Percentiles rank a stretch among this genome's conserved stretches.
Evolutionary conservation across 2,113 vertebrate genomes (phyloP).

Genomic region (Bubo scandiacus): DNA sequence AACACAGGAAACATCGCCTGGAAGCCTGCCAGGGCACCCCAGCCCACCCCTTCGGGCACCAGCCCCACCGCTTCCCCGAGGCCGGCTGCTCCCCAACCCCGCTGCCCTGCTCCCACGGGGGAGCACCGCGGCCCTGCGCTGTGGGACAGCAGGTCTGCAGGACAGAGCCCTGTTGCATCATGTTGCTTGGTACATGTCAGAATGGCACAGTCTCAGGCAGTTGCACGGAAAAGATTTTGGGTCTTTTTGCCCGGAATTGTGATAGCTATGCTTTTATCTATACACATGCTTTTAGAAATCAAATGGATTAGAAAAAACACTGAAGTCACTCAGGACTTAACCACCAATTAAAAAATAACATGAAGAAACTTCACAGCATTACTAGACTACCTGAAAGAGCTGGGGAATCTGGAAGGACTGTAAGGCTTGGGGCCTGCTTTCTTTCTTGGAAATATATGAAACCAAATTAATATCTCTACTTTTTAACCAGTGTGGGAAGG

Average conservation of each 20-base stretch:
- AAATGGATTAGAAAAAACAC: not conserved
- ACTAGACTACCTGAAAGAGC: not conserved
- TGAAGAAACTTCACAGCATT: not conserved
- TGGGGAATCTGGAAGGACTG: not conserved
- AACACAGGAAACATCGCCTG: accelerated
- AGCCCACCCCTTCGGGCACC: accelerated
- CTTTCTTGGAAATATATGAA: not conserved
- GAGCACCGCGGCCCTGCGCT: accelerated
- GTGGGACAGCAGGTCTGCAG: not conserved
- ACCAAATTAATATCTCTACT: not conserved
- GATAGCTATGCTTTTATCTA: not conserved
- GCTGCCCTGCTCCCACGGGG: not conserved
- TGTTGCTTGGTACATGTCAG: accelerated
- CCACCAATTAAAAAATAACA: not conserved
- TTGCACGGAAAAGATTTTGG: not conserved
- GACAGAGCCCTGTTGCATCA: not conserved
- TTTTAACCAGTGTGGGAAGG: not conserved
- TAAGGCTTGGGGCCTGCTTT: not conserved
- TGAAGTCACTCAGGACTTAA: not conserved
- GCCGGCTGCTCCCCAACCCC: accelerated
- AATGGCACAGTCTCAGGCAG: not conserved
- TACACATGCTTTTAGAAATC: not conserved
- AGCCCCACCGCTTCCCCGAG: accelerated
- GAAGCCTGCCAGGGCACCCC: not conserved
- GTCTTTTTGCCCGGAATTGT: not conserved